These are phyloP conservation scores for Syngnathoides biaculeatus DNA, from an alignment of 2,113 vertebrate species.

Conservation along the genomic window DNA sequence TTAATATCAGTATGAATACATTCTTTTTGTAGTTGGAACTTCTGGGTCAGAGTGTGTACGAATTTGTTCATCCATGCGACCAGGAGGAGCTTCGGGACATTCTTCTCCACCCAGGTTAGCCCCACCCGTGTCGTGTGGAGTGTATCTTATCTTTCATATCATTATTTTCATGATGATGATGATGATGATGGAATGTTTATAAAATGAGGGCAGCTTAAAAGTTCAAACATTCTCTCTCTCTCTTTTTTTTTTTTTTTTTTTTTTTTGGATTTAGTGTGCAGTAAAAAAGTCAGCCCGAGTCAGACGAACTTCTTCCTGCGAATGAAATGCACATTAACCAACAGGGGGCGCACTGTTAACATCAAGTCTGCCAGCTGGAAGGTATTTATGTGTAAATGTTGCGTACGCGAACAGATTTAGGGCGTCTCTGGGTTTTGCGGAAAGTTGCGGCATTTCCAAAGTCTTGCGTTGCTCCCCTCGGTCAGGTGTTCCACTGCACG, in stretches of 20 bases:
- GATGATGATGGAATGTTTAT: background rate
- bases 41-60: conserved; percentile 94
- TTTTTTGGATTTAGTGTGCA: conserved; percentile 56
- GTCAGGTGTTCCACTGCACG: conserved; percentile 92
- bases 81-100: conserved; percentile 96
- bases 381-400: conserved; percentile 60
- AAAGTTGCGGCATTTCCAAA: background rate
- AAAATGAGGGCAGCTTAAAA: background rate
- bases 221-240: background rate
- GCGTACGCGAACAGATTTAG: background rate
- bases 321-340: conserved; percentile 98
- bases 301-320: conserved; percentile 87
- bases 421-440: background rate
- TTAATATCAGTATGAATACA: background rate
- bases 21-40: conserved; percentile 83
- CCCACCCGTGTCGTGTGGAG: background rate
- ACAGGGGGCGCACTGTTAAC: conserved; percentile 93
- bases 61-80: conserved; percentile 96
- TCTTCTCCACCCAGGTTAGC: conserved; percentile 89
- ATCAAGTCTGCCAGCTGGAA: conserved; percentile 98
- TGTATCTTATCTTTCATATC: background rate
- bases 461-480: background rate
- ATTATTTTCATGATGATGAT: background rate
- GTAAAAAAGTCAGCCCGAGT: conserved; percentile 89
- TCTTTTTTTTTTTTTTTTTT: too few relatives aligned